Base-by-base conservation (phyloP, 2,888 invertebrate species). In the Adela reaumurella region DNA sequence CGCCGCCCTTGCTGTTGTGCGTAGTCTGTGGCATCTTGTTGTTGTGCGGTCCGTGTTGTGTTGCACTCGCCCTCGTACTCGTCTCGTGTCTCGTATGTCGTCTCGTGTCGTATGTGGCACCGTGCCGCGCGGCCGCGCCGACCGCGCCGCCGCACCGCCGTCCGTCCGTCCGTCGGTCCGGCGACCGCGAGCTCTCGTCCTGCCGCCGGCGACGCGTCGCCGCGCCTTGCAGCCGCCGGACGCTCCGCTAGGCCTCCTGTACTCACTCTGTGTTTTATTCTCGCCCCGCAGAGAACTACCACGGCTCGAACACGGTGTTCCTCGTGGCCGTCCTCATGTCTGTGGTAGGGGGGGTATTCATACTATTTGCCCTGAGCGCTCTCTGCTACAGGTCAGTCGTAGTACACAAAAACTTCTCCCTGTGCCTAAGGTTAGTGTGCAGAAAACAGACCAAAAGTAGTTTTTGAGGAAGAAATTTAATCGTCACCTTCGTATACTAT, bases 301-400 rank as follows among this genome's bases (percentile, higher is more conserved):
- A 93, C 87, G 94, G 94, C 85, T 94, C 93, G 83, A 94, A 94
- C 88, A 94, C 94, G 85, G 92, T 93, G 83, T 92, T 92, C 88
- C 90, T 95, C 87, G 95, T 95, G 83, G 92, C 89, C 86, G 92
- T 93, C 84, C 92, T 95, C 87, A 94, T 95, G 89, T 94, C 94
- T 86, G 94, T 94, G 87, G 94, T 95, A 88, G 95, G 94, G 89
- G 94, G 94, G 87, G 95, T 95, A 87, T 95, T 95, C 90, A 89
- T 95, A 86, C 88, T 94, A 86, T 95, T 95, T 89, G 94, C 95
- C 85, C 90, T 94, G 87, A 91, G 95, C 91, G 95, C 95, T 86
- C 91, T 95, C 87, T 95, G 95, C 92, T 95, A 95, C 92, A 93
- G 94, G 93, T 94, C 93, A 92, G 93, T 93, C 88, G 93, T 93